These are phyloP conservation scores for Glaucidium brasilianum DNA, from an alignment of 2,113 vertebrate species.

Conservation along the genomic window DNA sequence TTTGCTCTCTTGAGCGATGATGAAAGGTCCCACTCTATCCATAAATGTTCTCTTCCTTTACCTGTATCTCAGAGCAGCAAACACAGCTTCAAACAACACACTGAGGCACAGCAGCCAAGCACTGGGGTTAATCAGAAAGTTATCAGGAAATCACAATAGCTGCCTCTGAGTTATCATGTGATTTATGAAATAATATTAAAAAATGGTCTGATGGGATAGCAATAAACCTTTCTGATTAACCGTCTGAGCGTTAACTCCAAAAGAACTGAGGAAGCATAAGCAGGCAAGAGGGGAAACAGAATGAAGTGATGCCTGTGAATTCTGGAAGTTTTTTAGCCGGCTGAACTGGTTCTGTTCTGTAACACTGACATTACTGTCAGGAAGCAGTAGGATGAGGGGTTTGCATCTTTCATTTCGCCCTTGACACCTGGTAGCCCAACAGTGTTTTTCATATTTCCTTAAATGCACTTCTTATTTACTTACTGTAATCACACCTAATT, in stretches of 20 bases:
- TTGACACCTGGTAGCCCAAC: background rate
- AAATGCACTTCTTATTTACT: background rate
- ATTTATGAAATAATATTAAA: background rate
- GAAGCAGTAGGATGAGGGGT: background rate
- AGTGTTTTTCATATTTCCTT: background rate
- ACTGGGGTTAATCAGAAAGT: background rate
- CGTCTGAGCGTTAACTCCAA: background rate
- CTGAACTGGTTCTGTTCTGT: background rate
- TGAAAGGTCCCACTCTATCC: background rate
- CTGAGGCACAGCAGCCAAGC: background rate
- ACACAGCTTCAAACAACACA: background rate
- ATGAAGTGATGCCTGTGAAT: background rate
- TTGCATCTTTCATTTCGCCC: background rate
- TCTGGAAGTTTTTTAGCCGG: background rate
- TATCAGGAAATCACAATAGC: background rate
- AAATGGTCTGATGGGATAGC: background rate
- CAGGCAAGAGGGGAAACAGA: background rate
- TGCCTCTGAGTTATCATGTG: background rate
- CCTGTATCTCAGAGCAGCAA: background rate
- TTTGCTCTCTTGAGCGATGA: background rate
- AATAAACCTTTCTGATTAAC: background rate
- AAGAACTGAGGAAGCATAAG: background rate
- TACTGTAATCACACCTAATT: background rate
- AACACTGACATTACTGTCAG: too few species aligned
- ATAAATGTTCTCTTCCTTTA: background rate